phyloP scores from a whole-genome alignment of 1,140 invertebrate genomes.

The Orius insidiosus region DNA sequence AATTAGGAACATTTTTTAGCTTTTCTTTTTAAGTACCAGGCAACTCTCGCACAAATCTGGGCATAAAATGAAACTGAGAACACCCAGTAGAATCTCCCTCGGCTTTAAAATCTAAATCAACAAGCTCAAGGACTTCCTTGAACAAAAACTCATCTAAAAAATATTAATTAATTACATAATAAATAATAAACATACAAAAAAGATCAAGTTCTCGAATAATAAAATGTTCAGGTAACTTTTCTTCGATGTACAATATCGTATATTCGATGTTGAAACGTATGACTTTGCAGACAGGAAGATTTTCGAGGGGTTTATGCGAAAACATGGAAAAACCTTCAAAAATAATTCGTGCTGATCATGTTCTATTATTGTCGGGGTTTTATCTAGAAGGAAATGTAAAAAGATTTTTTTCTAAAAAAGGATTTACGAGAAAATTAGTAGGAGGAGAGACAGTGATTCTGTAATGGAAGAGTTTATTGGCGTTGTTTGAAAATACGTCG shows the following conservation, averaged over 20 bases:
- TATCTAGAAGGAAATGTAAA: constrained; percentile 26
- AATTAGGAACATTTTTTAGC: constrained; percentile 11
- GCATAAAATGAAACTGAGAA: constrained; percentile 88
- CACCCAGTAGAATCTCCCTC: constrained; percentile 54
- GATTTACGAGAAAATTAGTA: constrained; percentile 43
- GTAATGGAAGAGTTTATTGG: constrained; percentile 78
- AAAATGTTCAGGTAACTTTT: constrained; percentile 84
- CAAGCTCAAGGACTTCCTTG: constrained; percentile 76
- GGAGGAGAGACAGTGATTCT: constrained; percentile 42
- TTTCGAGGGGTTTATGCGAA: constrained; percentile 75
- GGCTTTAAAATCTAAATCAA: constrained; percentile 73
- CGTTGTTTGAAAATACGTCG: constrained; percentile 66
- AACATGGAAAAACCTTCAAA: constrained; percentile 98
- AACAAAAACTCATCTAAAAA: constrained; percentile 69
- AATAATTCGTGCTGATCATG: constrained; percentile 89
- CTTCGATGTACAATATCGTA: constrained; percentile 82
- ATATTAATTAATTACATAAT: constrained; percentile 8
- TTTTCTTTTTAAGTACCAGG: constrained; percentile 32
- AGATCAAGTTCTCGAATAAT: constrained; percentile 80
- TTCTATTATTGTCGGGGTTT: constrained; percentile 75
- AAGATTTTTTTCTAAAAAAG: constrained; percentile 15
- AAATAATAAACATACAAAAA: constrained; percentile 49
- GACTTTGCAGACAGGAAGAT: constrained; percentile 78
- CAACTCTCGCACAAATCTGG: constrained; percentile 78
- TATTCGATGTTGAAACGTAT: constrained; percentile 94